Evolutionary conservation across 2,113 vertebrate species (phyloP).

Genomic region (Willisornis vidua): DNA sequence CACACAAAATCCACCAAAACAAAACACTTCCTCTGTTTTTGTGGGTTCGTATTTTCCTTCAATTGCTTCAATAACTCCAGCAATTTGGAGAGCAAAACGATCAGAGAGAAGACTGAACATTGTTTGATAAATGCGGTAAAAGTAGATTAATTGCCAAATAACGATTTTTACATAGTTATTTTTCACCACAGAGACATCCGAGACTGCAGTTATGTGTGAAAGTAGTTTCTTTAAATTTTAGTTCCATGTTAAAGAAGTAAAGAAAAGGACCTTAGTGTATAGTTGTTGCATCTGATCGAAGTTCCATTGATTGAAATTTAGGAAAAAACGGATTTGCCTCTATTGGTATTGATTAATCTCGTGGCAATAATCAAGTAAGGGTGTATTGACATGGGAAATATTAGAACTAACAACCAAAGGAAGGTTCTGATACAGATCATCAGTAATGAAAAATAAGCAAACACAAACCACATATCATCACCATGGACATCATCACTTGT

Average conservation of each 20-base stretch:
- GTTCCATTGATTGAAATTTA: background rate
- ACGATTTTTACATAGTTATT: background rate
- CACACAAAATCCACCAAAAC: background rate
- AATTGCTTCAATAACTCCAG: background rate
- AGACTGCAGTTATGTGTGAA: background rate
- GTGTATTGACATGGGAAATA: background rate
- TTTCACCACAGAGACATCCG: background rate
- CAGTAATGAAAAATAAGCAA: background rate
- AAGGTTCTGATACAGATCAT: background rate
- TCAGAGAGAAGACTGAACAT: background rate
- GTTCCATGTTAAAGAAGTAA: background rate
- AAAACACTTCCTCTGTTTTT: rapidly evolving
- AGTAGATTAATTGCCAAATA: background rate
- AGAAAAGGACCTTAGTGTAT: background rate
- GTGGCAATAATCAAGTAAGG: background rate
- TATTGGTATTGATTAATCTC: background rate
- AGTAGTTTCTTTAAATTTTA: background rate
- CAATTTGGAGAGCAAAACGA: background rate
- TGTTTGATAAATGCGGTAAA: background rate
- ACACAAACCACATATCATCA: background rate
- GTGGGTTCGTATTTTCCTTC: background rate
- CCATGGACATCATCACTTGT: background rate
- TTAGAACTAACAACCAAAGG: background rate
- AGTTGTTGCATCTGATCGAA: background rate
- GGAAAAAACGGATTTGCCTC: background rate